A percentile compares a stretch with the other conserved stretches of the same genome.
phyloP scores from a whole-genome alignment of 1,140 invertebrate genomes.

The Drosophila lacertosa region DNA sequence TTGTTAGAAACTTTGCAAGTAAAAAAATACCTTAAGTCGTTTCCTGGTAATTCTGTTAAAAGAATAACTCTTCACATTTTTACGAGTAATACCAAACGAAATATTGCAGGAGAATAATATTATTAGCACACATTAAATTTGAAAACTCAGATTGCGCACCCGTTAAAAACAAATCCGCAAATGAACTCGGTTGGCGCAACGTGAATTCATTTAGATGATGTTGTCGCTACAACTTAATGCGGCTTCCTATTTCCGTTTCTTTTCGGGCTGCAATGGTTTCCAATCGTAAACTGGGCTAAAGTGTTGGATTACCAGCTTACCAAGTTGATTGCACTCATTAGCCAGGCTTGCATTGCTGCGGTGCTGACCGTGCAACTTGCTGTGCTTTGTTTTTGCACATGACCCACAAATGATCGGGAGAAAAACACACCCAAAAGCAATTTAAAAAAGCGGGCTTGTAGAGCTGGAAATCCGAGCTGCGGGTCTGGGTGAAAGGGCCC shows the following conservation, averaged over 20 bases:
- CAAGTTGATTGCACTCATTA: slow-evolving; percentile 65
- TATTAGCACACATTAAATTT: too few species aligned
- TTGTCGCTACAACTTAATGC: slow-evolving; percentile 18
- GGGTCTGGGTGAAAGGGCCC: slow-evolving; percentile 46
- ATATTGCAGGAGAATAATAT: background rate
- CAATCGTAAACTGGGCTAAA: slow-evolving; percentile 15
- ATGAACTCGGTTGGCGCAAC: background rate
- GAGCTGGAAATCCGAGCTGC: slow-evolving; percentile 54
- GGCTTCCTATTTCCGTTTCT: slow-evolving; percentile 72
- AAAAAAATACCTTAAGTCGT: too few species aligned
- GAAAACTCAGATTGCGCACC: background rate
- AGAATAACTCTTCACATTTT: too few species aligned
- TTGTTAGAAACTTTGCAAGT: too few species aligned
- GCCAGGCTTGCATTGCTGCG: slow-evolving; percentile 36
- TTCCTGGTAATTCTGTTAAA: too few species aligned
- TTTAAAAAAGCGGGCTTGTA: slow-evolving; percentile 49
- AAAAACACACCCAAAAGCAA: slow-evolving; percentile 42
- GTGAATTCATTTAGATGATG: slow-evolving; percentile 35
- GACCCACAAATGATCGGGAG: slow-evolving; percentile 73
- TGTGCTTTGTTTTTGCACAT: slow-evolving; percentile 51
- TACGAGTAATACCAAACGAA: too few species aligned
- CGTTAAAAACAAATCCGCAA: background rate
- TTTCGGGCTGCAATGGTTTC: slow-evolving; percentile 20
- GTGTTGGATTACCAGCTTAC: slow-evolving; percentile 58
- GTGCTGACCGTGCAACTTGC: slow-evolving; percentile 54